Evolutionary conservation across 2,888 invertebrate species (phyloP), one percentile per base, ranked within the genome.

Genomic region (Clivina fossor): DNA sequence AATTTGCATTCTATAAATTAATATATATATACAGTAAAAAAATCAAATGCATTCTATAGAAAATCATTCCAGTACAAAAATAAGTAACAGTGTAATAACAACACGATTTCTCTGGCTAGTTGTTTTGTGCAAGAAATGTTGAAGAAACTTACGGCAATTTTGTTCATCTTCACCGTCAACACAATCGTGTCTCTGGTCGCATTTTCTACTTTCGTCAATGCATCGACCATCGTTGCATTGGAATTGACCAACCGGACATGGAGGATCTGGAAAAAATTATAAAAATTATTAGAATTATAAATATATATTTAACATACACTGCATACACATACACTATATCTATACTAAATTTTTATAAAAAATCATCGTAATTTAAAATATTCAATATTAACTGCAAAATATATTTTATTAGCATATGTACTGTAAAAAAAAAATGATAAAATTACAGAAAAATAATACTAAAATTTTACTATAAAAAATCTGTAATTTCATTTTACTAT

Each of bases 101-200:
- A n/a, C n/a, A n/a, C n/a, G n/a, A n/a, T n/a, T n/a, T n/a, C 5
- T 40, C 11, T n/a, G 11, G 11, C 11, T 18, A 18, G 40, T 40
- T 8, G 19, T 43, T 24, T 26, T 16, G 11, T 40, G 15, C 43
- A 22, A n/a, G 15, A 13, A 24, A 22, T n/a, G 13, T 19, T 35
- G 11, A 13, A 3, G n/a, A 55, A 24, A 54, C 58, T 60, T 57
- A 62, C 60, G 56, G 73, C 86, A 86, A 60, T 77, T 68, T 16
- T 63, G 64, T 72, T 88, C 88, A 63, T 88, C 87, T 65, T 83
- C 82, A 28, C 74, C 74, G 55, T 77, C 75, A 8, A 68, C 69
- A 64, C 87, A 87, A 64, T 87, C 84, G n/a, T 63, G 50, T 8
- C 75, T 72, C 2, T 73, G 69, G 69, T 88, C 78, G 28, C 53